A percentile compares a stretch with the other conserved stretches of the same genome.
Conservation (phyloP, 2,888 invertebrate genomes). For the Periphyllus acericola region DNA sequence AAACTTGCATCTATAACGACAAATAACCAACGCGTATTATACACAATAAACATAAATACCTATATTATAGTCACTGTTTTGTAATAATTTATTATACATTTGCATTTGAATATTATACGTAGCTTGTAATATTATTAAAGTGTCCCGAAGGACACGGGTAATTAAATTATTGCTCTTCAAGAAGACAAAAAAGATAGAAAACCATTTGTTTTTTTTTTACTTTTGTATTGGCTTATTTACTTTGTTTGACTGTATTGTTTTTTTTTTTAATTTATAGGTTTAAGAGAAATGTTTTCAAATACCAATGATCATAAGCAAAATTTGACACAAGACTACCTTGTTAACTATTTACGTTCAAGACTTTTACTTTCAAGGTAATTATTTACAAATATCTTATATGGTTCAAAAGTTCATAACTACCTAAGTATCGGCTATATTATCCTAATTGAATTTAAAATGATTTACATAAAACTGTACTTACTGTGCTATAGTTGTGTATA, state of each 20-base stretch:
- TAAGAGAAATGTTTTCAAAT: slow-evolving; percentile 55
- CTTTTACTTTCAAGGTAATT: slow-evolving; percentile 52
- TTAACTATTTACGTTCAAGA: slow-evolving; percentile 43
- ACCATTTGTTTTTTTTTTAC: not conserved
- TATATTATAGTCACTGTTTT: not conserved
- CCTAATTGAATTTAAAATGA: too few species aligned
- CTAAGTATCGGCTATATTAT: too few species aligned
- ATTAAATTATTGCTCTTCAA: slow-evolving; percentile 34
- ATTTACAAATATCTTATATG: slow-evolving; percentile 19
- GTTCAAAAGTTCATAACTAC: too few species aligned
- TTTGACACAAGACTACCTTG: slow-evolving; percentile 50
- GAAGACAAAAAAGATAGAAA: not conserved
- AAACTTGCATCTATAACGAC: slow-evolving; percentile 8
- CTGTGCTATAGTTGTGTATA: too few species aligned
- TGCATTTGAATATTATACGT: slow-evolving; percentile 8
- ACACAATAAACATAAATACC: not conserved
- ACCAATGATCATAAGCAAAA: slow-evolving; percentile 40
- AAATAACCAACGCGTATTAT: not conserved
- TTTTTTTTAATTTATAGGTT: slow-evolving; percentile 33
- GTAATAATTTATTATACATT: not conserved
- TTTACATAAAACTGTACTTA: too few species aligned
- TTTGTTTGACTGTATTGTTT: not conserved
- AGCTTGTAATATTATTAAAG: slow-evolving; percentile 18
- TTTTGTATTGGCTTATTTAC: not conserved
- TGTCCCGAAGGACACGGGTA: slow-evolving; percentile 13